Percentiles rank a stretch among this genome's conserved stretches.
phyloP scores from a whole-genome alignment of 2,888 invertebrate genomes.

The Pherbina coryleti region DNA sequence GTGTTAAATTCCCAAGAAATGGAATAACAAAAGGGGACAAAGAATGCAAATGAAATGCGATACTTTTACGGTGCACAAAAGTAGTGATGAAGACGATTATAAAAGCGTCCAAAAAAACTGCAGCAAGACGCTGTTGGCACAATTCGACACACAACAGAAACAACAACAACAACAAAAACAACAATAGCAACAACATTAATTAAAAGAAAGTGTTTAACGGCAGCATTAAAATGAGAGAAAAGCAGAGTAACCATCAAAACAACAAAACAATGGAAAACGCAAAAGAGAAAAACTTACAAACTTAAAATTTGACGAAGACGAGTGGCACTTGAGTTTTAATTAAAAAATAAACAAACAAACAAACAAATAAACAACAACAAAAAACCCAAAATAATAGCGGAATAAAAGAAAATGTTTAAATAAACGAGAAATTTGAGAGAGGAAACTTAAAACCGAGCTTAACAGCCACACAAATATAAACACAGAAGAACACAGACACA shows the following conservation, averaged over 20 bases:
- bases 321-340: conserved; percentile 24
- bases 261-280: neutral
- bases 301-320: conserved; percentile 1
- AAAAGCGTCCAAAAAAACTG: neutral
- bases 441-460: conserved; percentile 11
- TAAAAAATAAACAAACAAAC: conserved; percentile 11
- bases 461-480: conserved; percentile 4
- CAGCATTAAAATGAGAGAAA: conserved; percentile 15
- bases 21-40: neutral
- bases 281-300: neutral
- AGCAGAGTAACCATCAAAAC: neutral
- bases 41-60: conserved; percentile 10
- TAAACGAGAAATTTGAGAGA: conserved; percentile 19
- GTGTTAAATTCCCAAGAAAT: no score
- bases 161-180: neutral
- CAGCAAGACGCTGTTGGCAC: neutral
- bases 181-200: conserved; percentile 22
- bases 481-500: neutral
- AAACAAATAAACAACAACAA: neutral
- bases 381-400: neutral
- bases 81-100: neutral
- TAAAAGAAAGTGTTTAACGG: conserved; percentile 32
- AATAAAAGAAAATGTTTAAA: conserved; percentile 22
- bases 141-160: neutral
- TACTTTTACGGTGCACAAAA: neutral